Base-by-base conservation (phyloP, 2,797 vertebrate genomes). In the Lerista edwardsae region DNA sequence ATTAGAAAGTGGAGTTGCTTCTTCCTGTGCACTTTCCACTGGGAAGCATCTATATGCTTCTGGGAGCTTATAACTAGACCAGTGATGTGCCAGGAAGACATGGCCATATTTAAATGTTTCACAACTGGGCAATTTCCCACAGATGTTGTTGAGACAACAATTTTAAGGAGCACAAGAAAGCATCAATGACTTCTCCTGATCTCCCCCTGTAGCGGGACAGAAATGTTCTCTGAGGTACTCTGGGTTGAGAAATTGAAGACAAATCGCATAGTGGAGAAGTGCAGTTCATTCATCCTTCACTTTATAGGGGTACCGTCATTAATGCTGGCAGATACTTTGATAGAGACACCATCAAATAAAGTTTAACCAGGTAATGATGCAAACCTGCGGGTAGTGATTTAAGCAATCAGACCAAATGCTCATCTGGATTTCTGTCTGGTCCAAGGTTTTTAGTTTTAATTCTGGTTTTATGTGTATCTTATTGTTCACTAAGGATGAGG, bases 61-160 rank as follows among this genome's bases (percentile, higher is more conserved):
- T 79, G 83, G 41, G 83, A 85, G 19, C 12, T 74, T 55, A 55
- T 85, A 85, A 57, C 41, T 36, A 47, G 31, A 39, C 57, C 6
- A 9, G 11, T 79, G 68, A 73, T 9, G 2, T 65, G 31, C 41
- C 57, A 34, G 41, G 21, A 36, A 21, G 12, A 4, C 15, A 4
- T 29, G 5, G 12, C n/a, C 44, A 29, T 29, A n/a, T 36, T 51
- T 39, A 73, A 73, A 31, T 6, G n/a, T 55, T 55, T 65, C 3
- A 12, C 19, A n/a, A 25, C 2, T 17, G 44, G 8, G 41, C 6
- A 81, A 31, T 19, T 65, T 21, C 41, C 31, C 8, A 73, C 15
- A 64, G 59, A 31, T 7, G 4, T 2, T n/a, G 25, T 39, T 61
- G 8, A 64, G 21, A 55, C 27, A 44, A 8, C 55, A 17, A 21